These are phyloP conservation scores for Alsophila aescularia DNA, from an alignment of 2,888 invertebrate species.

Conservation along the genomic window DNA sequence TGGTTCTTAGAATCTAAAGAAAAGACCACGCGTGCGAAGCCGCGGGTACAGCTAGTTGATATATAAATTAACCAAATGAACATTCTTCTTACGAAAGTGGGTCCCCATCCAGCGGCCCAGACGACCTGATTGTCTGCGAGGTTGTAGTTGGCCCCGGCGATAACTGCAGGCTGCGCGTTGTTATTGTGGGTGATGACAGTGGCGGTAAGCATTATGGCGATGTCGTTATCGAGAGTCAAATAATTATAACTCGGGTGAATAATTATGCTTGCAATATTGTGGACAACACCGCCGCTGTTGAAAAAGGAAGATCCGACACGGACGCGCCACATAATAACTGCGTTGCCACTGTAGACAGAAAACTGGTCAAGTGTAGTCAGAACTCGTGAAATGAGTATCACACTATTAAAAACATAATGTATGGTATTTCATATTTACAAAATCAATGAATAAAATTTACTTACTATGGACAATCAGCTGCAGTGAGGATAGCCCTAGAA, in stretches of 20 bases:
- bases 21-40: no score
- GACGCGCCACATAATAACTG: slow-evolving; percentile 33
- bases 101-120: slow-evolving; percentile 66
- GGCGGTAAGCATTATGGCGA: slow-evolving; percentile 51
- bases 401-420: no score
- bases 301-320: slow-evolving; percentile 46
- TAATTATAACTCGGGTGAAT: slow-evolving; percentile 23
- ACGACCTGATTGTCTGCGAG: slow-evolving; percentile 53
- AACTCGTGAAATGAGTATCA: no score
- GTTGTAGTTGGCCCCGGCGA: slow-evolving; percentile 51
- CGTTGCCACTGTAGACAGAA: slow-evolving; percentile 1
- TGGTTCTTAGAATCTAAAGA: no score
- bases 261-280: neutral
- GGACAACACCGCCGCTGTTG: slow-evolving; percentile 43
- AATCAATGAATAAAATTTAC: no score
- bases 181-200: no score
- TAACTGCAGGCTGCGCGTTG: slow-evolving; percentile 25
- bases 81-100: slow-evolving; percentile 52
- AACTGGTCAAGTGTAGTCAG: no score
- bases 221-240: slow-evolving; percentile 44
- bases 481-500: no score
- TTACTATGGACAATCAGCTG: no score
- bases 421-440: no score
- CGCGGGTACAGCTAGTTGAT: no score
- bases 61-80: no score